Conservation (phyloP, 2,113 vertebrate species). For the Embiotoca jacksoni region DNA sequence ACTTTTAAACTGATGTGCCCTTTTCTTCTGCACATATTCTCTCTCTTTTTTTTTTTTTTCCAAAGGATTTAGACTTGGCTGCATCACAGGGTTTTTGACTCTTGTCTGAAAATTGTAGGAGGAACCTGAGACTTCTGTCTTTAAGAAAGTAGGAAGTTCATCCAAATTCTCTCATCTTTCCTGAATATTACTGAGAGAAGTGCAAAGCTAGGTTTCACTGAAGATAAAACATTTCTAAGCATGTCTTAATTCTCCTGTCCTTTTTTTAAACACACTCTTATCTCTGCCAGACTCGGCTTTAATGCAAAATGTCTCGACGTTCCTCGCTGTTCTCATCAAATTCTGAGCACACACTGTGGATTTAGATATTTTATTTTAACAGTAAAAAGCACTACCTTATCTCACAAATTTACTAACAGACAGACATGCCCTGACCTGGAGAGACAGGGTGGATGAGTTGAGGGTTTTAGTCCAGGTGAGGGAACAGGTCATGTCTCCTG, state of each 20-base stretch:
- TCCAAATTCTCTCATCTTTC: slow-evolving; percentile 7
- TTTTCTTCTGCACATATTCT: slow-evolving; percentile 52
- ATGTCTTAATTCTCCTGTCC: slow-evolving; percentile 24
- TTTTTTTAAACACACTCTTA: slow-evolving; percentile 44
- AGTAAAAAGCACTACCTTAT: slow-evolving; percentile 2
- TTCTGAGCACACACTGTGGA: slow-evolving; percentile 4
- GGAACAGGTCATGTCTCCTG: too few relatives aligned
- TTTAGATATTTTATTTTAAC: slow-evolving; percentile 14
- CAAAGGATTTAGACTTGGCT: slow-evolving; percentile 16
- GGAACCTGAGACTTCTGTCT: background rate
- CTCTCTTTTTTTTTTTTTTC: slow-evolving; percentile 10
- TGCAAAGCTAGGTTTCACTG: slow-evolving; percentile 13
- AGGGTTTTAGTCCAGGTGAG: slow-evolving; percentile 1
- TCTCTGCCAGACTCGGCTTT: slow-evolving; percentile 41
- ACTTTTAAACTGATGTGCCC: slow-evolving; percentile 56
- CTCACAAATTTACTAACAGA: background rate
- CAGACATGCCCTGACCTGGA: background rate
- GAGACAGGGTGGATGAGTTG: background rate
- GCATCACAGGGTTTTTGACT: slow-evolving; percentile 18
- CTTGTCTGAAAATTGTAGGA: background rate
- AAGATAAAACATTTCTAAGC: slow-evolving; percentile 29
- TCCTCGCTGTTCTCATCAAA: slow-evolving; percentile 10
- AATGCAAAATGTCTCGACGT: slow-evolving; percentile 35
- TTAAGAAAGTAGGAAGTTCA: background rate
- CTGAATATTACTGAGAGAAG: slow-evolving; percentile 14